phyloP scores from a whole-genome alignment of 2,113 vertebrate species.

The Cyanistes caeruleus region DNA sequence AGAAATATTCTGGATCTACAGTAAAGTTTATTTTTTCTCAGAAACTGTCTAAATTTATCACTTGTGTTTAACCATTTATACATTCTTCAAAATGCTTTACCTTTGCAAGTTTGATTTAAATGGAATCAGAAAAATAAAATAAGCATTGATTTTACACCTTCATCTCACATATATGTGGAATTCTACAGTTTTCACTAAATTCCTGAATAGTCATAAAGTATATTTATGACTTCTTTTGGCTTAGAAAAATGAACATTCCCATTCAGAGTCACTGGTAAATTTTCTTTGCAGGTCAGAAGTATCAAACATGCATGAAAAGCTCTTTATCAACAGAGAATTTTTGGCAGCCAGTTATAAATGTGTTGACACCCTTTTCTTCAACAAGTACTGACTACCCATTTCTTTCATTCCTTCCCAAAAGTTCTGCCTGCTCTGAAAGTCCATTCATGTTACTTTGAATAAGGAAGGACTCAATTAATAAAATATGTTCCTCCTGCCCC shows the following conservation, averaged over 20 bases:
- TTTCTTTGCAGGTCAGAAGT: not conserved
- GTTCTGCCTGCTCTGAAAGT: not conserved
- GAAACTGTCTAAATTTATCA: not conserved
- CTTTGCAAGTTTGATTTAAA: not conserved
- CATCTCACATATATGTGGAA: not conserved
- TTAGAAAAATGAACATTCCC: not conserved
- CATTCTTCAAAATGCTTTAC: not conserved
- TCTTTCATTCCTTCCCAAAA: not conserved
- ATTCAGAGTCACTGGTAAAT: not conserved
- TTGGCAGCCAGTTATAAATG: not conserved
- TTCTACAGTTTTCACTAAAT: not conserved
- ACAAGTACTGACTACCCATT: not conserved
- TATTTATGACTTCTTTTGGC: not conserved
- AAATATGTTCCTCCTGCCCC: rapidly evolving
- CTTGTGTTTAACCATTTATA: not conserved
- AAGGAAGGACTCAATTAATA: not conserved
- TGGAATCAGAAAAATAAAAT: not conserved
- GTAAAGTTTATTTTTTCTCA: not conserved
- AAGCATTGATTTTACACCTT: not conserved
- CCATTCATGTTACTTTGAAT: not conserved
- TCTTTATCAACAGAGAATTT: not conserved
- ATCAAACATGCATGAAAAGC: not conserved
- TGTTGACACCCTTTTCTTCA: not conserved
- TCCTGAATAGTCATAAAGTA: not conserved
- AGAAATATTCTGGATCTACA: not conserved